Evolutionary conservation across 2,888 invertebrate species (phyloP), one percentile per base, ranked within the genome.

Genomic region (Nycteola revayana): DNA sequence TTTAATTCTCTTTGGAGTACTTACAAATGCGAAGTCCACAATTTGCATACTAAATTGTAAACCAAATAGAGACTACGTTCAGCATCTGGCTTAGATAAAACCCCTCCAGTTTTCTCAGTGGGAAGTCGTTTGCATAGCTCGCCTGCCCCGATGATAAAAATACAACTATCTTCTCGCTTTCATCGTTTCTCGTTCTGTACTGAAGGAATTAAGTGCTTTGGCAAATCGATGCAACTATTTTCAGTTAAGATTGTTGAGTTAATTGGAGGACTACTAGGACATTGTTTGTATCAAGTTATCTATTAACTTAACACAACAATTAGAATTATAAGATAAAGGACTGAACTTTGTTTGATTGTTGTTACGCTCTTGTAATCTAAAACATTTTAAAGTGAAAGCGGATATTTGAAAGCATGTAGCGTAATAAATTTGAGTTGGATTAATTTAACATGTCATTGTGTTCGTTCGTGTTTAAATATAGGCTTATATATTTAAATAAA

Each of bases 31-130:
- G 66, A 67, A 70, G 60, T 65, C 63, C 59, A 63, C 66, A 69
- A 77, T 80, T 79, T 77, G 74, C 78, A 80, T 78, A 73, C 66
- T 74, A 78, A 79, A 78, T 79, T 79, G 68, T 68, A 73, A 76
- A 71, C 64, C 70, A 77, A 79, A 80, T 73, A 74, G 61, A 68
- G 61, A 58, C 52, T 59, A 50, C 48, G 49, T 50, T 61, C 49
- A 61, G 64, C 71, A 70, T 75, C 71, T 69, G 73, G 56, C 57
- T 69, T 62, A 58, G 67, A 73, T 73, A 75, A 68, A 72, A 65
- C 58, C 58, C 49, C 49, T 43, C 35, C 47, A 43, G 42, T 49
- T 57, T 61, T 60, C 63, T 54, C 61, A 46, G 61, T 63, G 62
- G 60, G 51, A 68, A 75, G 63, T 67, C 68, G 66, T 75, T 77